phyloP scores from a whole-genome alignment of 2,888 invertebrate genomes.

The Alloscopus bannaensis region DNA sequence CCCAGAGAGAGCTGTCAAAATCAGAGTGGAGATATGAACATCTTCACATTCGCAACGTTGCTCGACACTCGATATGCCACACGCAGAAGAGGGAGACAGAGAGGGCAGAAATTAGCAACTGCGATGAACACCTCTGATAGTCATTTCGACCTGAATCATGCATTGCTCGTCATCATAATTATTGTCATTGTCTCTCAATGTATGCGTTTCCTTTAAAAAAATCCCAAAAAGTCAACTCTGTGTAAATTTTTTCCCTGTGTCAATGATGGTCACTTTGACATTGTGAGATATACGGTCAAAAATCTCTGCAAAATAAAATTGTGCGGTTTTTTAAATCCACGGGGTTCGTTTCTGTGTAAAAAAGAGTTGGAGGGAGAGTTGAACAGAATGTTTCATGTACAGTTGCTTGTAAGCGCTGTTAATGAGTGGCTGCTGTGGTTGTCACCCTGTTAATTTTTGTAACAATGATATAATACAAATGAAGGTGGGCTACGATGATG shows the following conservation, averaged over 20 bases:
- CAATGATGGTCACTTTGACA: neutral
- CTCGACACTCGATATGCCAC: too few species aligned
- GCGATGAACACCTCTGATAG: constrained; percentile 55
- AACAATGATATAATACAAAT: neutral
- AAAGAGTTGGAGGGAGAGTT: too few species aligned
- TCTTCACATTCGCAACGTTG: constrained; percentile 26
- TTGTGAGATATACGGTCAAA: too few species aligned
- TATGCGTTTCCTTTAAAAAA: constrained; percentile 4
- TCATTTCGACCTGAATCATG: constrained; percentile 62
- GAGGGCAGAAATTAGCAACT: constrained; percentile 47
- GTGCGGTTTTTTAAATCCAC: too few species aligned
- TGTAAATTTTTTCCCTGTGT: neutral
- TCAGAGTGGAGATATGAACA: neutral
- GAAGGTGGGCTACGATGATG: neutral
- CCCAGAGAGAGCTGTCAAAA: neutral
- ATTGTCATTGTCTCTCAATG: constrained; percentile 51
- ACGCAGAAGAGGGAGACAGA: constrained; percentile 27
- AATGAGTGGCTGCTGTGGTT: too few species aligned
- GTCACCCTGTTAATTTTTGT: too few species aligned
- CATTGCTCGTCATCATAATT: constrained; percentile 51
- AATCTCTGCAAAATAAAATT: too few species aligned
- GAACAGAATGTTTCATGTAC: too few species aligned
- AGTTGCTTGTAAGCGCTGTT: too few species aligned
- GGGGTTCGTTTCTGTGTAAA: too few species aligned
- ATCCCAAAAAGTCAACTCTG: neutral